Base-by-base conservation (phyloP, 2,113 vertebrate genomes). In the Hipposideros armiger region DNA sequence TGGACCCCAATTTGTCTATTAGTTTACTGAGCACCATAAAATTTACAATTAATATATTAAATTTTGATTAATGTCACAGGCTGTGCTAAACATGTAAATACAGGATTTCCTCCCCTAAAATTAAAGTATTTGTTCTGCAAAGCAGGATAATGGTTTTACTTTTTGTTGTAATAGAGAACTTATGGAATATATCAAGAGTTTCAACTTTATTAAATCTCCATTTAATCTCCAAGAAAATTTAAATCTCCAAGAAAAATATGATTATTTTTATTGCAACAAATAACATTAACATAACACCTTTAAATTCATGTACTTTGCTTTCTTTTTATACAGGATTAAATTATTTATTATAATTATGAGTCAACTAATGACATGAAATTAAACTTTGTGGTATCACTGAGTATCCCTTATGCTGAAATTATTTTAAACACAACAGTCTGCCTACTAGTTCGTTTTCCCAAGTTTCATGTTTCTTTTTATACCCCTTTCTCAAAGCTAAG, bases 381-480 rank as follows among this genome's bases (percentile, higher is more conserved):
- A 60, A 93, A 80, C 78, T 92, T 78, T 80, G 42, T 28, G 47
- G 4, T 93, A 80, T 36, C 64, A 84, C n/a, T 80, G 66, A 56
- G 42, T 52, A 73, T 62, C 66, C 30, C 66, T 83, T 60, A 80
- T 58, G 24, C 4, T 80, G 84, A 47, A 96, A 80, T 56, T 73
- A 72, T 52, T 95, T 67, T 58, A 58, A 92, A 69, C 15, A 70
- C 42, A 36, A 62, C 4, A 30, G 5, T 66, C 7, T 84, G 16
- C 15, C 22, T 42, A 64, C 32, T 50, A 45, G 14, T 72, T 69
- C 69, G 5, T 56, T 8, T 84, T 47, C 14, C 3, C 15, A 30
- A 45, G 19, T 54, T 93, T 90, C 42, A 82, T 36, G 26, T 81
- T 87, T 72, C 4, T 77, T 81, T 67, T 67, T 36, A 3, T n/a